Evolutionary conservation across 1,140 invertebrate genomes (phyloP).

Genomic region (Zelostemma sp.): DNA sequence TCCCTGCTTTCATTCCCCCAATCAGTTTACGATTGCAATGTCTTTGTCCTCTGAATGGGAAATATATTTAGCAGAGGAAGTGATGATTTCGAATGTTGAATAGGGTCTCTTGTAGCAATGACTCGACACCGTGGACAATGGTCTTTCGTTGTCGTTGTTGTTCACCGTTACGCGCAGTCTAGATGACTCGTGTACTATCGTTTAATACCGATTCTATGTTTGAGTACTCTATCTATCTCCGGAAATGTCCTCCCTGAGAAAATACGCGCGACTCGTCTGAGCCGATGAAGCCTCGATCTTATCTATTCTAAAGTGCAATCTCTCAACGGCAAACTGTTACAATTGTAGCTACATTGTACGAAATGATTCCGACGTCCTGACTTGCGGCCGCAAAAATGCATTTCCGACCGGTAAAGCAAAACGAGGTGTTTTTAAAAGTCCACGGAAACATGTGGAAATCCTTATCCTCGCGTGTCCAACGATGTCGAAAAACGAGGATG

Average conservation of each 20-base stretch:
- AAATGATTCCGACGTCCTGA: not conserved
- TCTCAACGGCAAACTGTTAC: not conserved
- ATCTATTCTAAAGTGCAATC: slow-evolving; percentile 4
- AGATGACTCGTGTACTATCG: slow-evolving; percentile 23
- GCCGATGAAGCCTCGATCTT: slow-evolving; percentile 4
- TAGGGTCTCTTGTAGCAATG: slow-evolving; percentile 8
- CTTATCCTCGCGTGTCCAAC: no score
- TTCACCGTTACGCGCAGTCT: slow-evolving; percentile 34
- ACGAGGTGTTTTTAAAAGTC: no score
- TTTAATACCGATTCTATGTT: slow-evolving; percentile 25
- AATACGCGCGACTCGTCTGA: slow-evolving; percentile 19
- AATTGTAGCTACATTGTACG: not conserved
- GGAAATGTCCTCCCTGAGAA: slow-evolving; percentile 30
- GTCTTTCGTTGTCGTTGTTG: slow-evolving; percentile 23
- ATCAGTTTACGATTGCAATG: no score
- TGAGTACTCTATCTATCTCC: slow-evolving; percentile 23
- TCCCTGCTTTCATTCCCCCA: no score
- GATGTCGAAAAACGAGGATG: no score
- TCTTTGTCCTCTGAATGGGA: no score
- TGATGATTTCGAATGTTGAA: not conserved
- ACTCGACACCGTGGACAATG: slow-evolving; percentile 37
- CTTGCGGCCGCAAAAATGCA: not conserved
- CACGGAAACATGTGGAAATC: no score
- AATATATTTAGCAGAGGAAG: no score
- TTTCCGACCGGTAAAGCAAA: not conserved